These are phyloP conservation scores for Pristionchus arcanus DNA, from an alignment of 2,888 invertebrate genomes.

Conservation along the genomic window DNA sequence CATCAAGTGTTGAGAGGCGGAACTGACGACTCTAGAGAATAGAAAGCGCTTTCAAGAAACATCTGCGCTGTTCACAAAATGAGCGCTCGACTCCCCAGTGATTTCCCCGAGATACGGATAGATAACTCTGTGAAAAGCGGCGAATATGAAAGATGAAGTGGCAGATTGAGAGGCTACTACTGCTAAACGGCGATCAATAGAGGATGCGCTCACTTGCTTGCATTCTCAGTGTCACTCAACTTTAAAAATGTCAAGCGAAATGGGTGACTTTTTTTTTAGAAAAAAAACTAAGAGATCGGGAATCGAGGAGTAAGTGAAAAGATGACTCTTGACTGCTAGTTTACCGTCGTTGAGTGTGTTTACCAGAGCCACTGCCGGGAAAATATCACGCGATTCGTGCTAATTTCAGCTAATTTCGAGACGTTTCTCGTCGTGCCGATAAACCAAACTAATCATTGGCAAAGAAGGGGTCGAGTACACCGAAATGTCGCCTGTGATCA, in stretches of 20 bases:
- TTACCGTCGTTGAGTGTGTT: not conserved
- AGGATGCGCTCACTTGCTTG: not conserved
- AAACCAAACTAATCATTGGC: not conserved
- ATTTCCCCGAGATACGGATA: constrained; percentile 17
- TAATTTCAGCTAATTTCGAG: constrained; percentile 8
- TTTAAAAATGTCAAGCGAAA: constrained; percentile 1
- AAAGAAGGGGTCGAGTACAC: not conserved
- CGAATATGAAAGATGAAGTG: not conserved
- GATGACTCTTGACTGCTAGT: not conserved
- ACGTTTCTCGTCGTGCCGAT: not conserved
- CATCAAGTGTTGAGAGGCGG: not conserved
- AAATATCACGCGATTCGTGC: constrained; percentile 2
- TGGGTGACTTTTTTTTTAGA: not conserved
- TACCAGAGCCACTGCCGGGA: not conserved
- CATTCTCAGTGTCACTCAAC: not conserved
- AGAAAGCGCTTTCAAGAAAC: constrained; percentile 13
- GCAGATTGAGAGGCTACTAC: not conserved
- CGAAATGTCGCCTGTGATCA: not conserved
- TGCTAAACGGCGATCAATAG: constrained; percentile 14
- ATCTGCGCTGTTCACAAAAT: constrained; percentile 18
- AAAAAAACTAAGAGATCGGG: not conserved
- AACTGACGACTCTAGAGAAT: not conserved
- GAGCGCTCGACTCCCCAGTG: constrained; percentile 4
- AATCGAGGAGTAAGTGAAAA: not conserved
- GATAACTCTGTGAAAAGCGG: not conserved